Evolutionary conservation across 2,888 invertebrate species (phyloP).

Genomic region (Dynastes grantii): DNA sequence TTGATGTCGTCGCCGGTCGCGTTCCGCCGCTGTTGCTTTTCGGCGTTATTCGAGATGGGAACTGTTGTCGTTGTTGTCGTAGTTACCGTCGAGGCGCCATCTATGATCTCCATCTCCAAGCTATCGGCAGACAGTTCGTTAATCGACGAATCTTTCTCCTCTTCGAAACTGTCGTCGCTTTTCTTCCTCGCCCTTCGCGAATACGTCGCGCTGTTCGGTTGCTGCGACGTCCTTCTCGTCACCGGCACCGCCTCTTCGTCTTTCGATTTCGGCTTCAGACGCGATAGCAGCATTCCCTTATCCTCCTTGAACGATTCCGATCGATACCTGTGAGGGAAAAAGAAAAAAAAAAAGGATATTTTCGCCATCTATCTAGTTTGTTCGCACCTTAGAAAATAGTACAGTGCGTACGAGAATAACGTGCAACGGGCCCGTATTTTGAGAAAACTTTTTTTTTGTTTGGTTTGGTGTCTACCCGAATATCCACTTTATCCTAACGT

Average conservation of each 20-base stretch:
- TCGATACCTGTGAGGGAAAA: constrained; percentile 74
- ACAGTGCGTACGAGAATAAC: too few relatives aligned
- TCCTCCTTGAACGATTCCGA: constrained; percentile 84
- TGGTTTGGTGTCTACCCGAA: too few relatives aligned
- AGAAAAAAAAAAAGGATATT: background rate
- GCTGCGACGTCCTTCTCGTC: constrained; percentile 64
- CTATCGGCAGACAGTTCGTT: constrained; percentile 29
- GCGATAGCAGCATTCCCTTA: constrained; percentile 72
- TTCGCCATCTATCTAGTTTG: too few relatives aligned
- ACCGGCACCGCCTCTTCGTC: constrained; percentile 49
- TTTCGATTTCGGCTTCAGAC: constrained; percentile 70
- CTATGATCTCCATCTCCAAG: constrained; percentile 51
- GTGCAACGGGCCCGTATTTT: too few relatives aligned
- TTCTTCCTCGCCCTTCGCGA: background rate
- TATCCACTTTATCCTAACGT: background rate
- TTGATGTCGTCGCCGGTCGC: constrained; percentile 20
- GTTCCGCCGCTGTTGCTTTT: too few relatives aligned
- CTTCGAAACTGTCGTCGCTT: constrained; percentile 50
- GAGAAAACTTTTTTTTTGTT: too few relatives aligned
- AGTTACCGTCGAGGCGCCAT: background rate
- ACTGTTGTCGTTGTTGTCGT: constrained; percentile 42
- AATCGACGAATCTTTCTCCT: constrained; percentile 51
- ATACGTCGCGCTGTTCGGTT: constrained; percentile 55
- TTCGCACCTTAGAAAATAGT: too few relatives aligned
- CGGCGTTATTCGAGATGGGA: background rate